phyloP scores from a whole-genome alignment of 2,888 invertebrate species.

The Ectobius pallidus region DNA sequence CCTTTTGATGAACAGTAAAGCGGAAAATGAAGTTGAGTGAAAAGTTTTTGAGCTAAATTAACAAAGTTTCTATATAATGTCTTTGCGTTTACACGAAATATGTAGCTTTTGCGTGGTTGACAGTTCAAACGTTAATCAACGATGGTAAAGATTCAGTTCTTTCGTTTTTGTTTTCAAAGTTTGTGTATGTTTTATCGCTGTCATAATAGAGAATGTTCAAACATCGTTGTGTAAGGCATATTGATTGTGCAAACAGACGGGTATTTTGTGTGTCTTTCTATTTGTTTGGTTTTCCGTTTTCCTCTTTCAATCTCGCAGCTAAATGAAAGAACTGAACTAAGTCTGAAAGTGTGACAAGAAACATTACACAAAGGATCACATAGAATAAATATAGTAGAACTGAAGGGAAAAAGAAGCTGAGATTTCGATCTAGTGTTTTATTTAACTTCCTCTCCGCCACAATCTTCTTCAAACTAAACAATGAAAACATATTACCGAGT shows the following conservation, averaged over 20 bases:
- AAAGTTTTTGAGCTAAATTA: slow-evolving; percentile 23
- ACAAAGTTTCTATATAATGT: slow-evolving; percentile 16
- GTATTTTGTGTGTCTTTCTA: too few relatives aligned
- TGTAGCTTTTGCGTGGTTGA: background rate
- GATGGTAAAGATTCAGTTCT: background rate
- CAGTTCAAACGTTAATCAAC: background rate
- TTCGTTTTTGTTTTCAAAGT: background rate
- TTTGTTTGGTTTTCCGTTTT: too few relatives aligned
- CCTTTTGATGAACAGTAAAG: background rate
- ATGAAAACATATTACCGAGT: too few relatives aligned
- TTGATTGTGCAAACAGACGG: background rate
- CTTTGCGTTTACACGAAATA: slow-evolving; percentile 14
- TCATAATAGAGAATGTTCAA: background rate
- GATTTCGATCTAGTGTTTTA: too few relatives aligned
- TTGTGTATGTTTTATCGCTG: background rate
- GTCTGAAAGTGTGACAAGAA: too few relatives aligned
- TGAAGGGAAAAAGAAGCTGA: too few relatives aligned
- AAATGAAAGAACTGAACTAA: too few relatives aligned
- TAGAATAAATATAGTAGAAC: too few relatives aligned
- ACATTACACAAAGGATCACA: too few relatives aligned
- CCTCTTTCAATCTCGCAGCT: too few relatives aligned
- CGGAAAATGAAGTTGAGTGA: slow-evolving; percentile 5
- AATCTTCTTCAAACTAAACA: too few relatives aligned
- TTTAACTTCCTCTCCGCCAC: too few relatives aligned
- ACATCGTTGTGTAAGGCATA: background rate